phyloP scores from a whole-genome alignment of 2,113 vertebrate genomes.

The Brachionichthys hirsutus region DNA sequence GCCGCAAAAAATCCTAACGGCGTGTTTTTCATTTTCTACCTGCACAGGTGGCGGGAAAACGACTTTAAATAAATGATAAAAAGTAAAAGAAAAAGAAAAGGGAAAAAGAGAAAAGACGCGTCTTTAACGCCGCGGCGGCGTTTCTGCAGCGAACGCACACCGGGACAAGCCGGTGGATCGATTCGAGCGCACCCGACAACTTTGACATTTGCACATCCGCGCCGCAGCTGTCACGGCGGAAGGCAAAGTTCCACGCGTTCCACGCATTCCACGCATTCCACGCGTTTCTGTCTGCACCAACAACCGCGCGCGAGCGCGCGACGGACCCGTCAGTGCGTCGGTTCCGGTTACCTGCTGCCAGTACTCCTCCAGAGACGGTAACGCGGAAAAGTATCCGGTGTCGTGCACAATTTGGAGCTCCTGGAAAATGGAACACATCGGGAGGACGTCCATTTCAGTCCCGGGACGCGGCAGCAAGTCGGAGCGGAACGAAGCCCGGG shows the following conservation, averaged over 20 bases:
- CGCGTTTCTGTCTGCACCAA: neutral
- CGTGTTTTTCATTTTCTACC: too few relatives aligned
- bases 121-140: too few relatives aligned
- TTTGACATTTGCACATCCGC: conserved; percentile 32
- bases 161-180: too few relatives aligned
- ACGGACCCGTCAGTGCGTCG: neutral
- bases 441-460: conserved; percentile 92
- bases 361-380: conserved; percentile 97
- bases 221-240: conserved; percentile 40
- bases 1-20: too few relatives aligned
- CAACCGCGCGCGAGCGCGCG: neutral
- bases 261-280: conserved; percentile 17
- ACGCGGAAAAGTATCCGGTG: conserved; percentile 96
- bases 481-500: conserved; percentile 31
- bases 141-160: too few relatives aligned
- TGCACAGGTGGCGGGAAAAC: too few relatives aligned
- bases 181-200: too few relatives aligned
- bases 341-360: conserved; percentile 94
- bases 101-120: too few relatives aligned
- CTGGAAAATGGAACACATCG: conserved; percentile 99
- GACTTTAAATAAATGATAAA: too few relatives aligned
- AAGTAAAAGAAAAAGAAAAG: too few relatives aligned
- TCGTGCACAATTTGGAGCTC: conserved; percentile 98
- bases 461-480: conserved; percentile 41
- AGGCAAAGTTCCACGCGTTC: conserved; percentile 23